Evolutionary conservation across 2,888 invertebrate genomes (phyloP).

Genomic region (Lucinisca nassula): DNA sequence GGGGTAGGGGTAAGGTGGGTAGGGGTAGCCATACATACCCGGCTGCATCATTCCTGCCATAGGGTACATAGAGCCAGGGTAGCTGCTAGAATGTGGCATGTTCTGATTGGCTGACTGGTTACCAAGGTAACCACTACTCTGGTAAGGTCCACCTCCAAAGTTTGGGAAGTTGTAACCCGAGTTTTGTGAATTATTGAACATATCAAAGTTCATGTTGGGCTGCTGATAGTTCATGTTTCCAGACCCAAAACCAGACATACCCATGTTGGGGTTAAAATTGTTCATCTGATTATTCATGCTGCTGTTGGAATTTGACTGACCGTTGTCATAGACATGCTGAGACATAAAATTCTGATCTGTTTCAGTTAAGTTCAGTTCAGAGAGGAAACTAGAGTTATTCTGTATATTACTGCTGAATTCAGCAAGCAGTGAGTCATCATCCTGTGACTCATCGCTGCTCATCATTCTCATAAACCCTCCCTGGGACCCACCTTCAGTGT

Average conservation of each 20-base stretch:
- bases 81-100: slow-evolving; percentile 60
- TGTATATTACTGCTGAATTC: slow-evolving; percentile 45
- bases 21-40: slow-evolving; percentile 71
- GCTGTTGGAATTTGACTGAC: slow-evolving; percentile 3
- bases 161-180: slow-evolving; percentile 47
- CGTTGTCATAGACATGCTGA: slow-evolving; percentile 35
- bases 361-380: slow-evolving; percentile 61
- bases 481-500: background rate
- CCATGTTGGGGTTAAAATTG: slow-evolving; percentile 40
- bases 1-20: slow-evolving; percentile 61
- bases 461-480: slow-evolving; percentile 6
- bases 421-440: background rate
- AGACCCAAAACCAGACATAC: slow-evolving; percentile 57
- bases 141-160: slow-evolving; percentile 53
- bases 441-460: background rate
- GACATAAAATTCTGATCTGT: slow-evolving; percentile 65
- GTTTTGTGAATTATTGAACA: slow-evolving; percentile 42
- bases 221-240: slow-evolving; percentile 2
- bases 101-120: slow-evolving; percentile 53
- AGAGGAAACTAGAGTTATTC: slow-evolving; percentile 66
- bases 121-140: slow-evolving; percentile 46
- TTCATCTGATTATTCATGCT: background rate
- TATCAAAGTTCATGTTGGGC: slow-evolving; percentile 54
- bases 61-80: slow-evolving; percentile 70
- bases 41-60: slow-evolving; percentile 77